Conservation (phyloP, 2,888 invertebrate genomes). For the Scaptomyza reducta region DNA sequence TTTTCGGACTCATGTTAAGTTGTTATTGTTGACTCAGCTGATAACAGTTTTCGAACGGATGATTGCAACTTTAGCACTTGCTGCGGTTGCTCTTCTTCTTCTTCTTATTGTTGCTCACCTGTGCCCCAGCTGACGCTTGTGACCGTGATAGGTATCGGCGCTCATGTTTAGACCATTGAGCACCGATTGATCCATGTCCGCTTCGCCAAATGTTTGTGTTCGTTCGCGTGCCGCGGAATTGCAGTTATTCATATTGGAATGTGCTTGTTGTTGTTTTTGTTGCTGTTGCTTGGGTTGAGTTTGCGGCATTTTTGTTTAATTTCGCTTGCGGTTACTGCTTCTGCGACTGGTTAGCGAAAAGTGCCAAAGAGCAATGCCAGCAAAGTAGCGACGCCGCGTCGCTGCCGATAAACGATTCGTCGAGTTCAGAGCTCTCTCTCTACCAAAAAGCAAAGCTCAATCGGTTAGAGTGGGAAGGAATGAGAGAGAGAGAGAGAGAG, state of each 20-base stretch:
- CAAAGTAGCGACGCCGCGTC: constrained; percentile 43
- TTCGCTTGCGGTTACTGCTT: constrained; percentile 26
- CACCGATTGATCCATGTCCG: constrained; percentile 79
- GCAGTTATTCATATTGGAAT: constrained; percentile 40
- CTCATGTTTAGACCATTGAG: constrained; percentile 66
- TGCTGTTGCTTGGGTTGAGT: constrained; percentile 23
- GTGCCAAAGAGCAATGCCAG: constrained; percentile 56
- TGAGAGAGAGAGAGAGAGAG: constrained; percentile 11
- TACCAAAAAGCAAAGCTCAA: constrained; percentile 37
- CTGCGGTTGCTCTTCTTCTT: background rate
- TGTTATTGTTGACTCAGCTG: constrained; percentile 22
- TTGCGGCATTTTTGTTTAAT: constrained; percentile 53
- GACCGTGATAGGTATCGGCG: constrained; percentile 68
- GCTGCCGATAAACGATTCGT: constrained; percentile 38
- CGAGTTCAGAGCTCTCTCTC: constrained; percentile 39
- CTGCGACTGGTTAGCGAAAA: constrained; percentile 56
- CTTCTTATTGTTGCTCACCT: constrained; percentile 73
- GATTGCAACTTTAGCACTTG: background rate
- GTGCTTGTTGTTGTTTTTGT: constrained; percentile 17
- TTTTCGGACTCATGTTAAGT: background rate
- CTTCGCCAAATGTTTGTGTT: constrained; percentile 73
- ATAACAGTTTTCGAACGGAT: constrained; percentile 13
- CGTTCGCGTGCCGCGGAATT: constrained; percentile 46
- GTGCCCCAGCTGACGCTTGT: constrained; percentile 82
- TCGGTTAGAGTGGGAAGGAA: background rate